Evolutionary conservation across 1,140 invertebrate species (phyloP).

Genomic region (Polypedilum pembai): DNA sequence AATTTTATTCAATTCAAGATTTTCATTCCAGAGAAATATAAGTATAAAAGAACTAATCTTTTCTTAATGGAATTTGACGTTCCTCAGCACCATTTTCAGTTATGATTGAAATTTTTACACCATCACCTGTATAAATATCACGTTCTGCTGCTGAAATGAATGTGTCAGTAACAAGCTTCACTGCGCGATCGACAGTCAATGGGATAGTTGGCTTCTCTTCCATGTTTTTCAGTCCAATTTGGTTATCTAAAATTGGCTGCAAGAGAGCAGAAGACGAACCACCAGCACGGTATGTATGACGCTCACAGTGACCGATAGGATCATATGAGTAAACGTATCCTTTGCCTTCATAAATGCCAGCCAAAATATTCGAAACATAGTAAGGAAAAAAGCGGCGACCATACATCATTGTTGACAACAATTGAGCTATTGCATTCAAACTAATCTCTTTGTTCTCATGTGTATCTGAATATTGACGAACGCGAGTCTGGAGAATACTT

Average conservation of each 20-base stretch:
- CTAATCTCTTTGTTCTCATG: slow-evolving; percentile 85
- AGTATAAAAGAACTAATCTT: slow-evolving; percentile 57
- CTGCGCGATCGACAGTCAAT: slow-evolving; percentile 69
- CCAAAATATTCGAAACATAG: slow-evolving; percentile 92
- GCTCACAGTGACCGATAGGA: slow-evolving; percentile 90
- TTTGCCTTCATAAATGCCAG: slow-evolving; percentile 82
- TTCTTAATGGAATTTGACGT: slow-evolving; percentile 61
- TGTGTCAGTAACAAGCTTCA: slow-evolving; percentile 83
- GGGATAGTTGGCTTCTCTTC: slow-evolving; percentile 50
- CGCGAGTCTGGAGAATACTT: slow-evolving; percentile 72
- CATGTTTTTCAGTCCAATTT: slow-evolving; percentile 84
- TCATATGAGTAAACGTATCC: slow-evolving; percentile 94
- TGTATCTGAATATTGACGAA: slow-evolving; percentile 94
- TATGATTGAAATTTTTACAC: slow-evolving; percentile 79
- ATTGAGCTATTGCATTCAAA: slow-evolving; percentile 85
- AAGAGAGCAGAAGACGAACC: slow-evolving; percentile 75
- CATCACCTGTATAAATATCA: slow-evolving; percentile 95
- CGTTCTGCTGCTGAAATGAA: slow-evolving; percentile 95
- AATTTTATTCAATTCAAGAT: not conserved
- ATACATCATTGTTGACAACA: slow-evolving; percentile 94
- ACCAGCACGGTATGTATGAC: slow-evolving; percentile 66
- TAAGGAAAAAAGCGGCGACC: slow-evolving; percentile 98
- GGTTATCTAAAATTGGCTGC: slow-evolving; percentile 82
- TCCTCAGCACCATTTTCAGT: slow-evolving; percentile 78
- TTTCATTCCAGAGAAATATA: slow-evolving; percentile 21